Evolutionary conservation across 2,797 vertebrate genomes (phyloP).

Genomic region (Ceryle rudis): DNA sequence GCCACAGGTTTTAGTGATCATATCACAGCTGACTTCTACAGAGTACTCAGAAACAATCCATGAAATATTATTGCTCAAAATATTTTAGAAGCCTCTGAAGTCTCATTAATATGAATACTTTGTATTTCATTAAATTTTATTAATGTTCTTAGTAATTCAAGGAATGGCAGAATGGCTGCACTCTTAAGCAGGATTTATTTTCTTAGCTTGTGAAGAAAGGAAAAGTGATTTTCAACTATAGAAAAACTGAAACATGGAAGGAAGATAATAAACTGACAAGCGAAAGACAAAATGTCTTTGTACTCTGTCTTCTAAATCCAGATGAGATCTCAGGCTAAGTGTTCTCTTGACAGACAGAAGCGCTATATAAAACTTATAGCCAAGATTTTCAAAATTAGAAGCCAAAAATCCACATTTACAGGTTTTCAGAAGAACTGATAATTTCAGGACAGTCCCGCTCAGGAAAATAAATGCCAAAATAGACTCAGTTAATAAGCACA

Average conservation of each 20-base stretch:
- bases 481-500: background rate
- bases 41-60: background rate
- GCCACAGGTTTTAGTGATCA: background rate
- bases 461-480: background rate
- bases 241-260: background rate
- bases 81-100: slow-evolving; percentile 46
- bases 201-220: slow-evolving; percentile 16
- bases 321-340: background rate
- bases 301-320: background rate
- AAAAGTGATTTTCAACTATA: slow-evolving; percentile 14
- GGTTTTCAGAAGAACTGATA: slow-evolving; percentile 22
- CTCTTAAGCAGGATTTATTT: slow-evolving; percentile 25
- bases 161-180: background rate
- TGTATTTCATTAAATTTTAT: slow-evolving; percentile 30
- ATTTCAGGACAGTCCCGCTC: background rate
- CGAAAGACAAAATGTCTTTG: slow-evolving; percentile 28
- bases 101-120: slow-evolving; percentile 4
- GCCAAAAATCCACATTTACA: slow-evolving; percentile 13
- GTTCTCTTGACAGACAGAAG: slow-evolving; percentile 16
- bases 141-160: slow-evolving; percentile 7
- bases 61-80: slow-evolving; percentile 17
- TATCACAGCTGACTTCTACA: background rate
- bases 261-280: slow-evolving; percentile 30
- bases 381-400: slow-evolving; percentile 33
- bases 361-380: slow-evolving; percentile 2